A percentile compares a stretch with the other conserved stretches of the same genome.
Conservation (phyloP, 2,888 invertebrate genomes). For the Hyposoter dolosus region DNA sequence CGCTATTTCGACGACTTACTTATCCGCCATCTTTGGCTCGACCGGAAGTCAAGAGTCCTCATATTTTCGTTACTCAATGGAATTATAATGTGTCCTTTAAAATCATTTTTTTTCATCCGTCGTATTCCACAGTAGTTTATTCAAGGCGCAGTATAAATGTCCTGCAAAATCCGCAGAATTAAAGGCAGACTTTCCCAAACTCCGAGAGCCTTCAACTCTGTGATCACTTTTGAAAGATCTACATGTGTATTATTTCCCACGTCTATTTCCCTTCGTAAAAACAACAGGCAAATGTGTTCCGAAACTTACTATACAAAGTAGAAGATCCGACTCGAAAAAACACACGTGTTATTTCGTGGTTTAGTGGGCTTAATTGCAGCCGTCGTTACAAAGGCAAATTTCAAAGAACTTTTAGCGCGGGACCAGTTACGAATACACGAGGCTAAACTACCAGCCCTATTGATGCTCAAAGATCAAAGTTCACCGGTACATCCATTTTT, state of each 20-base stretch:
- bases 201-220: neutral
- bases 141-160: neutral
- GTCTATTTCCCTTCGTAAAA: neutral
- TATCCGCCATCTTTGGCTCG: neutral
- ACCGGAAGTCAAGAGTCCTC: neutral
- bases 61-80: neutral
- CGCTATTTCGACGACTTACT: slow-evolving; percentile 9
- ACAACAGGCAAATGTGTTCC: neutral
- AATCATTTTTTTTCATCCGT: neutral
- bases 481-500: neutral
- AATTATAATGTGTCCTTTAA: too few species aligned
- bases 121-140: neutral
- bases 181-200: neutral
- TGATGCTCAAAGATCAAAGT: slow-evolving; percentile 5
- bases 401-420: neutral
- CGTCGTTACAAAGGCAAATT: slow-evolving; percentile 2
- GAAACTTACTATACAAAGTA: neutral
- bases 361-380: slow-evolving; percentile 4
- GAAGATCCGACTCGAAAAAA: neutral
- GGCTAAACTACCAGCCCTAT: neutral
- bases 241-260: slow-evolving; percentile 4
- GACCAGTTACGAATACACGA: neutral
- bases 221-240: neutral
- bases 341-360: neutral
- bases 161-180: neutral